A percentile compares a stretch with the other conserved stretches of the same genome.
These are phyloP conservation scores for Aythya baeri DNA, from an alignment of 2,113 vertebrate species.

Conservation along the genomic window DNA sequence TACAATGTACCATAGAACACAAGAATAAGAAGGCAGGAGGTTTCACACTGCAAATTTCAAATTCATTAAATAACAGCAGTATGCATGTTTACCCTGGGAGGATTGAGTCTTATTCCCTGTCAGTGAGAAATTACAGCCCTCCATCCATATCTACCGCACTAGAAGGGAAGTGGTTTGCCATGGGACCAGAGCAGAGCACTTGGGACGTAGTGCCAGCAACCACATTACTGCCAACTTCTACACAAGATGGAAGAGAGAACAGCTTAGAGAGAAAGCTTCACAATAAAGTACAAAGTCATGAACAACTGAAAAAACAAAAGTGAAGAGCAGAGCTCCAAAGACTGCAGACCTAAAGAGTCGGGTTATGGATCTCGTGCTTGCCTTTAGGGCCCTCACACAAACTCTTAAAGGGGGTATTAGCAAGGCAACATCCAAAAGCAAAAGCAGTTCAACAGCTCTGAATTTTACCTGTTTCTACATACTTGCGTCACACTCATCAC, in stretches of 20 bases:
- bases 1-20: neutral
- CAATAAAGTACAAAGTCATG: neutral
- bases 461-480: neutral
- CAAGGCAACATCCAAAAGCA: neutral
- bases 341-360: rapidly evolving
- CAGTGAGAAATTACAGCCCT: constrained; percentile 15
- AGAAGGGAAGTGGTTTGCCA: neutral
- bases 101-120: neutral
- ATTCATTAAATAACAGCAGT: constrained; percentile 4
- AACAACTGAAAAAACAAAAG: neutral
- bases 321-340: neutral
- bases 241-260: neutral
- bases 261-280: neutral
- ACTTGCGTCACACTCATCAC: neutral
- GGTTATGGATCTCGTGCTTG: neutral
- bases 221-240: neutral
- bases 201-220: neutral
- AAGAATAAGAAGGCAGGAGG: neutral
- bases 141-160: neutral
- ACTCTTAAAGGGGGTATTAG: neutral
- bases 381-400: neutral
- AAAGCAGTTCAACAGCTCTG: neutral
- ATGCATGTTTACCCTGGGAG: neutral
- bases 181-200: neutral
- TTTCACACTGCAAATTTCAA: neutral